Conservation (phyloP, 1,140 invertebrate genomes). For the Atopsyche davidsoni region DNA sequence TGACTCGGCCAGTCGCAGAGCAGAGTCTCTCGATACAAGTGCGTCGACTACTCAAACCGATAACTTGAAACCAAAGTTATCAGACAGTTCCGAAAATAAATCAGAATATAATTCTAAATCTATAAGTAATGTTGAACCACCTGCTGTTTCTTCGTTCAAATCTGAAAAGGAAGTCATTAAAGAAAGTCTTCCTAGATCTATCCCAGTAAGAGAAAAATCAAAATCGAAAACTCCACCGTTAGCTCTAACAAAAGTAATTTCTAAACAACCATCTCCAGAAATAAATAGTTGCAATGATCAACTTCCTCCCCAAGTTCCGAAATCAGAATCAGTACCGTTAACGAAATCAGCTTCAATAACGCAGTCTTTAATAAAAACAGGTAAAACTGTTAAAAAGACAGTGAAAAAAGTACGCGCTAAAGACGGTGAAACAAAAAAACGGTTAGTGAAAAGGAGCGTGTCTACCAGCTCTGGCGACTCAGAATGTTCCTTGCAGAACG, state of each 20-base stretch:
- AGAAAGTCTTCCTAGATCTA: slow-evolving; percentile 9
- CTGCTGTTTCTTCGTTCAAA: not conserved
- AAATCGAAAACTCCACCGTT: slow-evolving; percentile 14
- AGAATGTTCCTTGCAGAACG: slow-evolving; percentile 32
- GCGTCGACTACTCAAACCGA: not conserved
- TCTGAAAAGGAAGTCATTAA: not conserved
- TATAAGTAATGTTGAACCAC: not conserved
- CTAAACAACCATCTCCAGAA: slow-evolving; percentile 31
- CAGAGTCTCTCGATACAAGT: not conserved
- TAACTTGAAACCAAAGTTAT: not conserved
- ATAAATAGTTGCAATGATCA: slow-evolving; percentile 42
- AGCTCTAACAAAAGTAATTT: not conserved
- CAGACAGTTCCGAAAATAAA: slow-evolving; percentile 1
- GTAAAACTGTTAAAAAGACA: slow-evolving; percentile 42
- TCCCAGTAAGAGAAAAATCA: slow-evolving; percentile 15
- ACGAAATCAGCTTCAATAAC: slow-evolving; percentile 44
- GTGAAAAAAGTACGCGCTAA: slow-evolving; percentile 34
- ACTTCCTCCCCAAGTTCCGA: slow-evolving; percentile 56
- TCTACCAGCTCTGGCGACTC: slow-evolving; percentile 52
- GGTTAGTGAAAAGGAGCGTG: slow-evolving; percentile 41
- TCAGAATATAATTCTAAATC: not conserved
- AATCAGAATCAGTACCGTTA: slow-evolving; percentile 43
- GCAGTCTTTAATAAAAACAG: slow-evolving; percentile 42
- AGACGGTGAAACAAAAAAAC: slow-evolving; percentile 39
- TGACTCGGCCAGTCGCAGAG: not conserved